A percentile compares a stretch with the other conserved stretches of the same genome.
Evolutionary conservation across 2,113 vertebrate genomes (phyloP).

Genomic region (Periophthalmodon schlosseri): DNA sequence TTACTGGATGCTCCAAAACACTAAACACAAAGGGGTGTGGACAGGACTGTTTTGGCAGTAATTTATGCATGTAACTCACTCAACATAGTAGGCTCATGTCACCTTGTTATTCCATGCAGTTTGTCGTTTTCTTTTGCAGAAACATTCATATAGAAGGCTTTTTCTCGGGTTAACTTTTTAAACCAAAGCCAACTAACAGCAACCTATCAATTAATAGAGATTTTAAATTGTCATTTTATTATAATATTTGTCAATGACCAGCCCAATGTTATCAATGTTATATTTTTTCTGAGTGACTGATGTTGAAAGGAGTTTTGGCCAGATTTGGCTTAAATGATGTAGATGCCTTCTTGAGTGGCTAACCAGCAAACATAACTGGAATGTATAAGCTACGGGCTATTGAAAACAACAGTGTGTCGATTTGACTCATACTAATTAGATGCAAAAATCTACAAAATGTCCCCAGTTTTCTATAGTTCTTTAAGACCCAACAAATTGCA

Average conservation of each 20-base stretch:
- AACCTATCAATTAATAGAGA: slow-evolving; percentile 4
- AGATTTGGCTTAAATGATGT: neutral
- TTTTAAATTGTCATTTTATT: neutral
- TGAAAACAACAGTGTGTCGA: neutral
- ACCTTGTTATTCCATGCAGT: slow-evolving; percentile 31
- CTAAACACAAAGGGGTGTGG: neutral
- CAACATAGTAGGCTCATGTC: slow-evolving; percentile 22
- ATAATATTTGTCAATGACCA: neutral
- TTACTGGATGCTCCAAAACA: slow-evolving; percentile 22
- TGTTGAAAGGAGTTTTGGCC: slow-evolving; percentile 6
- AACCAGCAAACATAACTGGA: slow-evolving; percentile 23
- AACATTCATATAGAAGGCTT: slow-evolving; percentile 23
- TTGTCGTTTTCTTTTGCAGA: slow-evolving; percentile 31
- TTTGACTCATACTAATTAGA: neutral
- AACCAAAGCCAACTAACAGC: slow-evolving; percentile 47
- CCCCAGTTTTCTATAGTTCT: neutral
- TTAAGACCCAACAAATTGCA: slow-evolving; percentile 4
- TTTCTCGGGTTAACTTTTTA: slow-evolving; percentile 28
- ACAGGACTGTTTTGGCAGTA: slow-evolving; percentile 9
- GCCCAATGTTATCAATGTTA: slow-evolving; percentile 33
- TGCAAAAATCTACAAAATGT: neutral
- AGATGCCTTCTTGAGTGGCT: slow-evolving; percentile 6
- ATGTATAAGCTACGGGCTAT: slow-evolving; percentile 6
- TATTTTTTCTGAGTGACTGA: neutral
- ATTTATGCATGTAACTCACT: slow-evolving; percentile 29